These are phyloP conservation scores for Scolopax mira DNA, from an alignment of 2,113 vertebrate genomes.

Conservation along the genomic window DNA sequence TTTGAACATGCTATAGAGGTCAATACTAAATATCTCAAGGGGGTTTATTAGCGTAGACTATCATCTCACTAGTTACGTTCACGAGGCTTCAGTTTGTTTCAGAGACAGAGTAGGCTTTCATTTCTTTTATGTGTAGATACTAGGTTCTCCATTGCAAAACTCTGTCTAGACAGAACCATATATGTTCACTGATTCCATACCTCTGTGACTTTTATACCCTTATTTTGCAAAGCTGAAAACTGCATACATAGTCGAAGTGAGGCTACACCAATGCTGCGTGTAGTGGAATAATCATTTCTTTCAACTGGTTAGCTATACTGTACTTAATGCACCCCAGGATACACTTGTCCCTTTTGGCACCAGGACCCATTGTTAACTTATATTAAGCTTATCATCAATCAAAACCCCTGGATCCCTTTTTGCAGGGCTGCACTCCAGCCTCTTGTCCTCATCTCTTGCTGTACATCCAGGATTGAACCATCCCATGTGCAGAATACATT, in stretches of 20 bases:
- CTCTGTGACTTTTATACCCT: neutral
- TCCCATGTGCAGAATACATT: neutral
- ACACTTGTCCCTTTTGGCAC: neutral
- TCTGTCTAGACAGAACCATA: neutral
- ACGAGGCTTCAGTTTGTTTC: neutral
- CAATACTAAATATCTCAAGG: neutral
- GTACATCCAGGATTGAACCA: neutral
- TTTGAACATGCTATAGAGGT: neutral
- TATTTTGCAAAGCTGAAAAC: neutral
- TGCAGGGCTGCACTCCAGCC: neutral
- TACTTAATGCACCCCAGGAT: fast-evolving
- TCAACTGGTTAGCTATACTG: neutral
- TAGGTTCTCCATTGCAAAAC: neutral
- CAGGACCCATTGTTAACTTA: neutral
- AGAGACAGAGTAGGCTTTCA: neutral
- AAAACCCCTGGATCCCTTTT: neutral
- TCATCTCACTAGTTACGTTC: neutral
- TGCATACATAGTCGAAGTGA: neutral
- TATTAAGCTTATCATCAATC: fast-evolving
- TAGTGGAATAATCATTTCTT: neutral
- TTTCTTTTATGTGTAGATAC: neutral
- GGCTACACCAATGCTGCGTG: neutral
- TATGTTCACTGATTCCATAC: neutral
- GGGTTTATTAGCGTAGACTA: neutral
- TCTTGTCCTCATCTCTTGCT: neutral